Conservation (phyloP, 1,140 invertebrate species). For the Drosophila kohkoa region DNA sequence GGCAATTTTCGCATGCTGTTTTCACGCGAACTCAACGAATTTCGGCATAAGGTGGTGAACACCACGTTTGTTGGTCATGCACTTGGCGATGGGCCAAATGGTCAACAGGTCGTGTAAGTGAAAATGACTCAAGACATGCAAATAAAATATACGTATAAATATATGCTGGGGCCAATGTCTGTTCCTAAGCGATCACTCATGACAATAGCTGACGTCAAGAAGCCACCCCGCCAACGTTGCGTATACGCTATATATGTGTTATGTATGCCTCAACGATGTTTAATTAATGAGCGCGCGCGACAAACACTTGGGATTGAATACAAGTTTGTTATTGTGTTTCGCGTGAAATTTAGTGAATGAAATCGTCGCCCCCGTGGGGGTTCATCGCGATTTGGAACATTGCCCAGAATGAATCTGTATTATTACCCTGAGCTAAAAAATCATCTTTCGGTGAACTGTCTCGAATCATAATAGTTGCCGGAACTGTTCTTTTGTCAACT, state of each 20-base stretch:
- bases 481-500: constrained; percentile 13
- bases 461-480: not conserved
- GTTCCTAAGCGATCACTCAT: constrained; percentile 31
- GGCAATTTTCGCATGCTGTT: constrained; percentile 17
- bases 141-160: not conserved
- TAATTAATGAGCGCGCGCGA: constrained; percentile 58
- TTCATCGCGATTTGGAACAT: constrained; percentile 2
- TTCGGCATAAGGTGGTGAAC: constrained; percentile 31
- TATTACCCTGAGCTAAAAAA: not conserved
- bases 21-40: constrained; percentile 59
- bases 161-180: constrained; percentile 12
- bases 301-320: constrained; percentile 45
- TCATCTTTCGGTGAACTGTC: not conserved
- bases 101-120: constrained; percentile 44
- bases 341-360: constrained; percentile 58
- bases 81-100: constrained; percentile 55
- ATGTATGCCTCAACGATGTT: constrained; percentile 29
- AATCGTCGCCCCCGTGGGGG: constrained; percentile 23
- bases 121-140: constrained; percentile 33
- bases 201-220: constrained; percentile 41
- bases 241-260: constrained; percentile 50
- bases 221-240: constrained; percentile 13
- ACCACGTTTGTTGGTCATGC: constrained; percentile 30
- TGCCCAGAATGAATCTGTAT: not conserved
- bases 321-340: constrained; percentile 55